Evolutionary conservation across 2,113 vertebrate species (phyloP), one percentile per base, ranked within the genome.

Genomic region (Mobula hypostoma): DNA sequence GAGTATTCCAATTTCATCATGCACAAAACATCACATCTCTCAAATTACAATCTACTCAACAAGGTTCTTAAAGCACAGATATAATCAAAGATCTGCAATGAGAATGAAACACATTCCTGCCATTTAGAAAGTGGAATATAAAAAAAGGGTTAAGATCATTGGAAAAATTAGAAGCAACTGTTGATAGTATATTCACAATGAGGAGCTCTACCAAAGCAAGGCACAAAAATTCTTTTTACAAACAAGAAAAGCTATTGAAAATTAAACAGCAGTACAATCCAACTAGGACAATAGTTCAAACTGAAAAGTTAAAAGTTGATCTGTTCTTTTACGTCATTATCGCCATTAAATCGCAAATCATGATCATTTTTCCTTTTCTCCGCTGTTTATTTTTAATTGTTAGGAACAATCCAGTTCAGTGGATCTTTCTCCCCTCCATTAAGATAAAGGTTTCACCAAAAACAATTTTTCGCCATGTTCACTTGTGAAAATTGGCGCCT

Each of bases 401-500:
- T 32, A 90, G 48, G 61, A 93, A 74, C 68, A 93, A 74, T 93
- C 91, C 91, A 74, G 70, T 93, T 93, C 70, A 74, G 19, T 93
- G 91, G 24, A 76, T 93, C 68, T 76, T 74, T 93, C 36, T 70
- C 68, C 29, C 29, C 36, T 12, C 24, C 32, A 96, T 98, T 98
- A 98, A 95, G 98, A 98, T 95, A 98, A 95, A 95, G 98, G 98
- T 96, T 98, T 98, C 95, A 98, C 94, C 96, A 98, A 97, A 97
- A 98, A 98, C 61, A 98, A 97, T 97, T 98, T 98, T 96, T 98
- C 98, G 88, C 98, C 98, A 96, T 98, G 98, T 96, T 98, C 98
- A 91, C 98, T 98, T 96, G 98, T 98, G 96, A 98, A 98, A 96
- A 98, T 98, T 56, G 98, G 98, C 61, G 98, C 98, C 95, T 98